Evolutionary conservation across 37 sponge, comb jelly and placozoan species (phyloP), one percentile per base, ranked within the genome.

Genomic region (Geodia barretti): DNA sequence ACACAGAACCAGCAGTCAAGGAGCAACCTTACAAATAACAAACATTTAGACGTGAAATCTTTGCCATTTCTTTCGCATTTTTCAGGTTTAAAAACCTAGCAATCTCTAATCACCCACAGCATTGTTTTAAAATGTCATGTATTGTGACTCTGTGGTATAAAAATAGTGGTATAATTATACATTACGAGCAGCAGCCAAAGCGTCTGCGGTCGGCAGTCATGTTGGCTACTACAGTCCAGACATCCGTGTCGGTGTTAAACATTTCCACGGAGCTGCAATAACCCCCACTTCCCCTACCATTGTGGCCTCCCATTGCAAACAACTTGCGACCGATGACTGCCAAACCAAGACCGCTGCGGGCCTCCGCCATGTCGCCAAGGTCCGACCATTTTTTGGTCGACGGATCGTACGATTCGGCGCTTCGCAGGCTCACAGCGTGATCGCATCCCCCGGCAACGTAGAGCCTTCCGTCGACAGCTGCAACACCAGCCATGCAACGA

Each of bases 161-260:
- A 47, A 47, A 47, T 17, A 47, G 14, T 47, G 54, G 14, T 7
- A 47, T 47, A 14, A 47, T 47, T 17, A 47, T 3, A 78, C 32
- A 65, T 71, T 68, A 93, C 2, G 94, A 94, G 64, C 91, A 94
- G 60, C 95, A 94, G 0, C 95, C 95, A 87, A 94, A 94, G 7
- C 95, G 60, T 60, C 91, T 90, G 29, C 83, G 69, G 0, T 82
- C 89, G 26, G 70, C 58, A 25, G 39, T 68, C 87, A 91, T 88
- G 9, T 32, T 33, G 9, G 84, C 81, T 43, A 95, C 88, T 2
- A 69, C 26, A 0, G 39, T 82, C 95, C 95, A 95, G 23, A 40
- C 60, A 42, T 79, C 75, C 0, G 19, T 74, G 63, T 80, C 64
- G 4, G 77, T 74, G 38, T 89, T 80, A 37, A 83, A 95, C n/a